Conservation (phyloP, 2,888 invertebrate species). For the Stratiomys singularior region DNA sequence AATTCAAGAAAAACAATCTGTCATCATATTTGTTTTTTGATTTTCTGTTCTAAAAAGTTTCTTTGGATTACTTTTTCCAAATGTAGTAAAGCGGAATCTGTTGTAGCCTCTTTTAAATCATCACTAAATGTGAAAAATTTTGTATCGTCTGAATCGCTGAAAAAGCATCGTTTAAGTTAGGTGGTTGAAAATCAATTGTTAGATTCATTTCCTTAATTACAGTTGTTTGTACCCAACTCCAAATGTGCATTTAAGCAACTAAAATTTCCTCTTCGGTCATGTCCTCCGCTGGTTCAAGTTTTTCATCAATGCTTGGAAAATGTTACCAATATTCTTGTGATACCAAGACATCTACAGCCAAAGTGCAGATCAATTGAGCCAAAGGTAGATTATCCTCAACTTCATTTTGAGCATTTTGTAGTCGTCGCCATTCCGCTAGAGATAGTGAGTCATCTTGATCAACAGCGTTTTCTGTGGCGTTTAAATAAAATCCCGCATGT, state of each 20-base stretch:
- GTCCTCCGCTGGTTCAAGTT: too few relatives aligned
- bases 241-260: background rate
- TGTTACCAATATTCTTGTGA: conserved; percentile 18
- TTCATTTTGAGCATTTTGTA: too few relatives aligned
- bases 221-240: background rate
- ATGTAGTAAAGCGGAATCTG: background rate
- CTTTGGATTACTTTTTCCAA: too few relatives aligned
- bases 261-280: background rate
- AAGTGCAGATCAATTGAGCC: conserved; percentile 10
- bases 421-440: conserved; percentile 11
- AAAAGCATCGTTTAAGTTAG: background rate
- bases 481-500: conserved; percentile 23
- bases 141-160: conserved; percentile 21
- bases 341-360: conserved; percentile 8
- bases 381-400: too few relatives aligned
- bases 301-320: too few relatives aligned
- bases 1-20: conserved; percentile 9
- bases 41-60: background rate
- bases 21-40: conserved; percentile 6
- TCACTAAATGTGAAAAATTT: conserved; percentile 22
- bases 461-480: conserved; percentile 10
- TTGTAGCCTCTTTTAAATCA: conserved; percentile 12
- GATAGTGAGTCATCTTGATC: conserved; percentile 13
- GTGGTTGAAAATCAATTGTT: conserved; percentile 8
- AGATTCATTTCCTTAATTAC: background rate